Evolutionary conservation across 2,797 vertebrate species (phyloP).

Genomic region (Orestias chungarensis): DNA sequence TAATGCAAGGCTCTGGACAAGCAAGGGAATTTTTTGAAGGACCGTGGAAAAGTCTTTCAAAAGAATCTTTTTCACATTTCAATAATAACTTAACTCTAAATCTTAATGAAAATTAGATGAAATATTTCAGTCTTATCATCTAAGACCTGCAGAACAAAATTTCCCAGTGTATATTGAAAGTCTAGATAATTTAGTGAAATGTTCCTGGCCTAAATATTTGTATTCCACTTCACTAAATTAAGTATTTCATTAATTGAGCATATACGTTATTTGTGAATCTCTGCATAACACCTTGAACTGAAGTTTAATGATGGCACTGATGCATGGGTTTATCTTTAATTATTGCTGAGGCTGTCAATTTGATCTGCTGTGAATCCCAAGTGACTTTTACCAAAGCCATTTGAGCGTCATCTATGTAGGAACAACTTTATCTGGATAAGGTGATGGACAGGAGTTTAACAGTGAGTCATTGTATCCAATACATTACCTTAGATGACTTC

Average conservation of each 20-base stretch:
- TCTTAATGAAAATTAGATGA: neutral
- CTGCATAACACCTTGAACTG: conserved; percentile 64
- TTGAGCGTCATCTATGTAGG: conserved; percentile 40
- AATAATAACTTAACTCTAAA: neutral
- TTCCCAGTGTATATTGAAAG: conserved; percentile 1
- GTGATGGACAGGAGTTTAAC: conserved; percentile 9
- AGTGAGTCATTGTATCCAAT: conserved; percentile 27
- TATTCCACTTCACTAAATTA: conserved; percentile 35
- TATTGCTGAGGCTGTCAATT: conserved; percentile 35
- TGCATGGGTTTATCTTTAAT: conserved; percentile 68
- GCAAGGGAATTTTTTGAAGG: neutral
- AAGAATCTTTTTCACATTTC: neutral
- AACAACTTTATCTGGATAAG: conserved; percentile 17
- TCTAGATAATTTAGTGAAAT: neutral
- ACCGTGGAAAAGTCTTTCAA: neutral
- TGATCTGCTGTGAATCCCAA: conserved; percentile 27
- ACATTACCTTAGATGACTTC: conserved; percentile 21
- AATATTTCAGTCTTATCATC: neutral
- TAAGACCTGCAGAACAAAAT: neutral
- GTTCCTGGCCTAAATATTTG: conserved; percentile 22
- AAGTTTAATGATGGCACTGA: conserved; percentile 54
- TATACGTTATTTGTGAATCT: conserved; percentile 14
- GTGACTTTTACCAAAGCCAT: conserved; percentile 25
- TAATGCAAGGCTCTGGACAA: neutral
- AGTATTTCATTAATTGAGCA: conserved; percentile 21